Evolutionary conservation across 2,113 vertebrate genomes (phyloP).

Genomic region (Ginglymostoma cirratum): DNA sequence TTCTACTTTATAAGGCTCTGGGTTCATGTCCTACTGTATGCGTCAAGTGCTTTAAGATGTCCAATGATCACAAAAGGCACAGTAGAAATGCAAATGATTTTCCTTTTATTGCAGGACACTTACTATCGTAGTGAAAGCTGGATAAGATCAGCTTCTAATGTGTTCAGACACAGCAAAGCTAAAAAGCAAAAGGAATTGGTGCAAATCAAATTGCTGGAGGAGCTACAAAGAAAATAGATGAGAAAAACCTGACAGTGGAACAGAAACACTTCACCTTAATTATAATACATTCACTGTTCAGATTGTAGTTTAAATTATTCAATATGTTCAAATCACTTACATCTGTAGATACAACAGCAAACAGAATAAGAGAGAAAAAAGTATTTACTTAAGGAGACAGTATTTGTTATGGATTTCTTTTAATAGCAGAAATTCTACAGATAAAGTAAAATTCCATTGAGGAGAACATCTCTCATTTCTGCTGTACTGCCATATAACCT

Average conservation of each 20-base stretch:
- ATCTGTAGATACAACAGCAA: neutral
- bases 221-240: neutral
- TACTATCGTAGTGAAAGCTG: neutral
- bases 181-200: neutral
- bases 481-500: too few species aligned
- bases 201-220: neutral
- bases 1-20: too few species aligned
- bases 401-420: constrained; percentile 5
- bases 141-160: neutral
- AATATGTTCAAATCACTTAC: constrained; percentile 14
- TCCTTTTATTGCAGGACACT: neutral
- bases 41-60: neutral
- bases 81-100: neutral
- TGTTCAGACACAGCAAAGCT: neutral
- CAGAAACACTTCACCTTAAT: neutral
- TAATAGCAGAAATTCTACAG: neutral
- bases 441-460: constrained; percentile 1
- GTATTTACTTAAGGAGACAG: neutral
- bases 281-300: neutral
- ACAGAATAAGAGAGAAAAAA: neutral
- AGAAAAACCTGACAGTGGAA: neutral
- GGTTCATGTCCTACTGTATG: too few species aligned
- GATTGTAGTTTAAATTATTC: neutral
- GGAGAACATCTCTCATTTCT: neutral
- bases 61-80: neutral